phyloP scores from a whole-genome alignment of 2,113 vertebrate genomes.

The Macquaria ambigua region DNA sequence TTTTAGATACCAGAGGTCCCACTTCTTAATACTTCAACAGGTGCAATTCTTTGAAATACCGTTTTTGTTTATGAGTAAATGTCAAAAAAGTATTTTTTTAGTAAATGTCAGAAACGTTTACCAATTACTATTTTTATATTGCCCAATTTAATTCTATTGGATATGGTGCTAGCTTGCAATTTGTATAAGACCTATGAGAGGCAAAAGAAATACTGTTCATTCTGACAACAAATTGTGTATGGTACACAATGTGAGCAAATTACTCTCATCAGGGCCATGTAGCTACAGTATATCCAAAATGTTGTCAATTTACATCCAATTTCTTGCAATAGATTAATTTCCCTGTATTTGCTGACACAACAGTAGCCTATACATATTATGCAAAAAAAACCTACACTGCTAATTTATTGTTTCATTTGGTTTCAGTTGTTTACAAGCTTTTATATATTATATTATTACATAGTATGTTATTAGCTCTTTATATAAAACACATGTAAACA shows the following conservation, averaged over 20 bases:
- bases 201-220: not conserved
- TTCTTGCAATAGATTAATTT: not conserved
- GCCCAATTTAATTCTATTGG: not conserved
- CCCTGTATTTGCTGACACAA: not conserved
- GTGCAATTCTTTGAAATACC: constrained; percentile 20
- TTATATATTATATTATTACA: not conserved
- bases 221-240: not conserved
- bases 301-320: not conserved
- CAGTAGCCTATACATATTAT: not conserved
- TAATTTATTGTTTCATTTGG: not conserved
- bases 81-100: not conserved
- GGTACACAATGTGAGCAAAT: not conserved
- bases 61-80: constrained; percentile 2
- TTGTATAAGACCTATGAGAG: not conserved
- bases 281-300: not conserved
- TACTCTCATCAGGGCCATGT: not conserved
- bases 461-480: not conserved
- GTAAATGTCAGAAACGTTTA: not conserved
- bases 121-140: not conserved
- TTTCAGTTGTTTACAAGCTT: not conserved
- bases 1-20: constrained; percentile 34
- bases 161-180: not conserved
- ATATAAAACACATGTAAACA: not conserved
- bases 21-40: constrained; percentile 47
- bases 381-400: not conserved